A percentile compares a stretch with the other conserved stretches of the same genome.
These are phyloP conservation scores for Fringilla coelebs DNA, from an alignment of 2,797 vertebrate species.

Conservation along the genomic window DNA sequence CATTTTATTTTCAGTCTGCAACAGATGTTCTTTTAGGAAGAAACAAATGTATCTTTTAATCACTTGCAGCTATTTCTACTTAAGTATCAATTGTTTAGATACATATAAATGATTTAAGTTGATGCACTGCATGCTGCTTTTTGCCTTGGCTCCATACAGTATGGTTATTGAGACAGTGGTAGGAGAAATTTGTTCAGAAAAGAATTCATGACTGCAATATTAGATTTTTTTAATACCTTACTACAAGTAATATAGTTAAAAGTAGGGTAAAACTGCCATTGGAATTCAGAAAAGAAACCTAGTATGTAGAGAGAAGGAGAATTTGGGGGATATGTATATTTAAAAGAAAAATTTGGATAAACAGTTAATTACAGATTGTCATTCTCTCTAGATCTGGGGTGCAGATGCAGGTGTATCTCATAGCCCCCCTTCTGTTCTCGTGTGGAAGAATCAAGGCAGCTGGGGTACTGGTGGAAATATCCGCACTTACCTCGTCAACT, in stretches of 20 bases:
- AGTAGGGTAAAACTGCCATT: neutral
- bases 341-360: neutral
- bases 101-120: neutral
- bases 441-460: constrained; percentile 93
- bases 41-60: neutral
- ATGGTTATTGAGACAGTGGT: neutral
- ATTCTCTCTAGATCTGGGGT: constrained; percentile 85
- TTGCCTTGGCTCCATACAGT: neutral
- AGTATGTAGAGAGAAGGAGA: neutral
- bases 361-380: neutral
- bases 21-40: neutral
- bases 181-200: neutral
- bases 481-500: constrained; percentile 82
- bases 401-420: constrained; percentile 88
- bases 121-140: neutral
- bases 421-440: constrained; percentile 87
- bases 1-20: neutral
- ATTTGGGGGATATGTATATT: neutral
- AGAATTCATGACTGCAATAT: neutral
- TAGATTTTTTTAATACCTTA: neutral
- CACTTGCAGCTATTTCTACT: neutral
- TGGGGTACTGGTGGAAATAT: constrained; percentile 88
- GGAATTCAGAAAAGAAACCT: neutral
- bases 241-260: neutral
- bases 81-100: neutral